Evolutionary conservation across 2,113 vertebrate species (phyloP).

Genomic region (Promerops cafer): DNA sequence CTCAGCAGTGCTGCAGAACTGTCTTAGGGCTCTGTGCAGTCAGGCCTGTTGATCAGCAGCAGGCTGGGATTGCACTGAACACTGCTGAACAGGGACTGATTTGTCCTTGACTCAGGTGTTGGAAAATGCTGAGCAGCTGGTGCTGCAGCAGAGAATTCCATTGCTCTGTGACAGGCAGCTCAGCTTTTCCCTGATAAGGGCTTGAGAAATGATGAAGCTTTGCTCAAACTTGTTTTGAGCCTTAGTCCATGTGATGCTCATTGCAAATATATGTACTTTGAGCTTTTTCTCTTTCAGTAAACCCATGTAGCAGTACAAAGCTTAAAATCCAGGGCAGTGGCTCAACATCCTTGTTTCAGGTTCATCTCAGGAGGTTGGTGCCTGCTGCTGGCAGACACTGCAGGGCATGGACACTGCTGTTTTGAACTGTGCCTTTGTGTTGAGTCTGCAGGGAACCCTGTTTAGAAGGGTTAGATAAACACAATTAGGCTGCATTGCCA

Average conservation of each 20-base stretch:
- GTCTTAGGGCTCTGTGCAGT: not conserved
- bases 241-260: not conserved
- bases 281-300: not conserved
- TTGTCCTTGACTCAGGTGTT: not conserved
- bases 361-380: not conserved
- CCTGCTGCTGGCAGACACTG: not conserved
- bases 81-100: not conserved
- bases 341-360: not conserved
- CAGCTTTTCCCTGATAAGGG: not conserved
- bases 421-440: not conserved
- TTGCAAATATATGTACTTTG: not conserved
- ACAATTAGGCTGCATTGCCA: conserved; percentile 1
- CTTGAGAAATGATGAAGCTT: not conserved
- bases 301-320: not conserved
- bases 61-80: not conserved
- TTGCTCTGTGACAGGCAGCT: not conserved
- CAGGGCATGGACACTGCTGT: not conserved
- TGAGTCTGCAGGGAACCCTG: not conserved
- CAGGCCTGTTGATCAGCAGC: not conserved
- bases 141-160: not conserved
- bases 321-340: not conserved
- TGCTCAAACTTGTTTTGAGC: not conserved
- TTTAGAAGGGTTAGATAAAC: conserved; percentile 25
- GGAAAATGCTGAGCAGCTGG: not conserved
- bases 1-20: not conserved